Percentiles rank a stretch among this genome's conserved stretches.
phyloP scores from a whole-genome alignment of 1,140 invertebrate genomes.

The Ips typographus region DNA sequence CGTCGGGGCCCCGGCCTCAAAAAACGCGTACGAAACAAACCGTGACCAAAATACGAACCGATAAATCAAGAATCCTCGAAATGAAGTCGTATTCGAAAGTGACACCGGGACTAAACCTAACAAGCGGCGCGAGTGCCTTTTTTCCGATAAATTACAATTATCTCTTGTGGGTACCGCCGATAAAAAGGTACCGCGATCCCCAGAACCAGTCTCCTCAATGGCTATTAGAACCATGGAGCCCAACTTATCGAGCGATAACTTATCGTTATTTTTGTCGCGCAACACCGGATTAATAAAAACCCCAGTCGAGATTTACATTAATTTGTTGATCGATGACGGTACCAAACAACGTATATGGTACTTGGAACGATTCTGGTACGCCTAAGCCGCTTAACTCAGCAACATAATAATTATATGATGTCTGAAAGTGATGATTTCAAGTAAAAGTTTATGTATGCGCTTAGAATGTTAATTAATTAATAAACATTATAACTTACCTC shows the following conservation, averaged over 20 bases:
- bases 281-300: slow-evolving; percentile 18
- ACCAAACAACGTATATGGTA: neutral
- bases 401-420: no score
- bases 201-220: slow-evolving; percentile 18
- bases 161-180: slow-evolving; percentile 31
- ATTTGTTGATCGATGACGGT: slow-evolving; percentile 12
- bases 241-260: slow-evolving; percentile 22
- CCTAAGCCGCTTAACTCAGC: no score
- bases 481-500: no score
- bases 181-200: slow-evolving; percentile 19
- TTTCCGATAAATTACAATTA: slow-evolving; percentile 49
- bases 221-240: slow-evolving; percentile 27
- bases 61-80: slow-evolving; percentile 21
- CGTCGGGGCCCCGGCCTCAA: no score
- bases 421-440: no score
- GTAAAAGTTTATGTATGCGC: no score
- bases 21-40: neutral
- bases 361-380: no score
- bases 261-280: slow-evolving; percentile 28
- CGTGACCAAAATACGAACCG: slow-evolving; percentile 19
- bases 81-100: slow-evolving; percentile 34
- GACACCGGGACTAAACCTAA: slow-evolving; percentile 28
- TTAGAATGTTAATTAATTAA: no score
- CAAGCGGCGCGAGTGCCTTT: slow-evolving; percentile 32
- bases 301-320: slow-evolving; percentile 15